These are phyloP conservation scores for Alethe diademata DNA, from an alignment of 2,113 vertebrate species.

Conservation along the genomic window DNA sequence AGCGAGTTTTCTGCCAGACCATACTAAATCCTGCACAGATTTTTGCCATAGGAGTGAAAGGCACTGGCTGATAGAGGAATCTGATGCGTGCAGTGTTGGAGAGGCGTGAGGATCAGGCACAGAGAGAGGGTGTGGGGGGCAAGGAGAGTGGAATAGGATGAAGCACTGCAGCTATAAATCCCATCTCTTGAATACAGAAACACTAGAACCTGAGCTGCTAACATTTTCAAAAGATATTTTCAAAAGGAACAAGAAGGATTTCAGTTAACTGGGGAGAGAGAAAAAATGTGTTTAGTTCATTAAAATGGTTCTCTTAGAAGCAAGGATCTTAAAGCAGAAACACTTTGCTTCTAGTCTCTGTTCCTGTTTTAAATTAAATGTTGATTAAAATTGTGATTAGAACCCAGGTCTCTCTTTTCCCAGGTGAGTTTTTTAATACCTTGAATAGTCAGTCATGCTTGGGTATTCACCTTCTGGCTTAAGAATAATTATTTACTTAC, in stretches of 20 bases:
- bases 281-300: background rate
- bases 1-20: slow-evolving; percentile 26
- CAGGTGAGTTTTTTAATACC: background rate
- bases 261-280: background rate
- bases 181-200: background rate
- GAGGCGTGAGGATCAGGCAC: background rate
- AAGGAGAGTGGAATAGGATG: background rate
- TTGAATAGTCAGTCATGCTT: background rate
- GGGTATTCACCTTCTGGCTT: background rate
- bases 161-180: background rate
- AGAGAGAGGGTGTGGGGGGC: background rate
- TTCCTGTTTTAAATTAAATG: background rate
- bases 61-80: background rate
- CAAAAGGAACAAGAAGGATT: background rate
- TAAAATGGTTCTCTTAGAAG: background rate
- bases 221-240: background rate
- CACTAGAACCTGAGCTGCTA: background rate
- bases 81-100: background rate
- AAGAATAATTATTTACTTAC: background rate
- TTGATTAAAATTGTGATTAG: background rate
- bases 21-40: background rate
- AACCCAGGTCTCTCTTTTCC: background rate
- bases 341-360: background rate
- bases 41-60: slow-evolving; percentile 1
- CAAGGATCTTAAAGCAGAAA: background rate